These are phyloP conservation scores for Philaethria dido DNA, from an alignment of 2,888 invertebrate species.

Conservation along the genomic window DNA sequence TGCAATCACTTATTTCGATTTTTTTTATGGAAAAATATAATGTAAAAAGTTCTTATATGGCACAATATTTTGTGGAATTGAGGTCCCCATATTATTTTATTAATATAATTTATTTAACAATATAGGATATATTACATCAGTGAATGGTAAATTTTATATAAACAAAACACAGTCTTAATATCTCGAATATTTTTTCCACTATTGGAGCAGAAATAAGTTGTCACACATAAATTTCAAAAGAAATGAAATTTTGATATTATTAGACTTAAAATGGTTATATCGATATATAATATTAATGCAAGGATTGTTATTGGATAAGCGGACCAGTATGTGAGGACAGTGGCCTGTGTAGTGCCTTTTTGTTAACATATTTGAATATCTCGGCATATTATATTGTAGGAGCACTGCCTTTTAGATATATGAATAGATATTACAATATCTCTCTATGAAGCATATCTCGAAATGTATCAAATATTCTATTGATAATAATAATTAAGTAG, in stretches of 20 bases:
- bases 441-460: constrained; percentile 21
- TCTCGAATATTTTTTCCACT: no score
- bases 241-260: constrained; percentile 2
- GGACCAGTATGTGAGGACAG: constrained; percentile 77
- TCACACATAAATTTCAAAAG: neutral
- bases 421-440: constrained; percentile 1
- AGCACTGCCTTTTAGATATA: constrained; percentile 60
- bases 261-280: neutral
- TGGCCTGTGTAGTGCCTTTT: constrained; percentile 82
- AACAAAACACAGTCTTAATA: neutral
- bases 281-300: neutral
- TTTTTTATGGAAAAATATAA: neutral
- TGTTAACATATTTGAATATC: constrained; percentile 43
- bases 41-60: neutral
- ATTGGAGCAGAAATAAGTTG: neutral
- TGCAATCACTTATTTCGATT: neutral
- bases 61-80: neutral
- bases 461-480: constrained; percentile 14
- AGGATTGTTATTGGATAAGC: constrained; percentile 41
- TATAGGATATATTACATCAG: neutral
- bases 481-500: constrained; percentile 5
- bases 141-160: neutral
- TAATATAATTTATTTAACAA: neutral
- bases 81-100: neutral
- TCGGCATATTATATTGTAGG: constrained; percentile 52